These are phyloP conservation scores for Alloplasta piceator DNA, from an alignment of 2,888 invertebrate species.

Conservation along the genomic window DNA sequence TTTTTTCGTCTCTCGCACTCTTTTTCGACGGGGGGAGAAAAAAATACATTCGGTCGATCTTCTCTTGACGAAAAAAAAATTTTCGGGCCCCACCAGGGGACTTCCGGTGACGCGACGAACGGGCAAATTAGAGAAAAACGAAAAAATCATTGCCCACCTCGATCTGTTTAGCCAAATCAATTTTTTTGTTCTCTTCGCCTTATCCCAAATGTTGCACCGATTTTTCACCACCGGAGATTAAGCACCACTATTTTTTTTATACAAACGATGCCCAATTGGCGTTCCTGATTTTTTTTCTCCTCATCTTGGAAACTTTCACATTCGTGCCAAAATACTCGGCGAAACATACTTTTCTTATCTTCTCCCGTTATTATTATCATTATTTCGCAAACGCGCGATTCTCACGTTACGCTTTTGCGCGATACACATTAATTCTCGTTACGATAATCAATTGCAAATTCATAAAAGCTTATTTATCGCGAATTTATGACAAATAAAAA, in stretches of 20 bases:
- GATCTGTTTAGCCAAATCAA: neutral
- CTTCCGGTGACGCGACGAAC: neutral
- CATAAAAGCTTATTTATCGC: constrained; percentile 45
- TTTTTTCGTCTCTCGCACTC: constrained; percentile 15
- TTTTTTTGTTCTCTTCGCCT: constrained; percentile 12
- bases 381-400: constrained; percentile 36
- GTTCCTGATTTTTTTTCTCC: too few relatives aligned
- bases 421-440: constrained; percentile 25
- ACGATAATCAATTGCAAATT: constrained; percentile 27
- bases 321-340: neutral
- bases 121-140: too few relatives aligned
- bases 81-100: neutral
- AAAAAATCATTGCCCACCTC: too few relatives aligned
- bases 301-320: constrained; percentile 3
- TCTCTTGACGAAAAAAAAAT: constrained; percentile 1
- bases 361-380: constrained; percentile 21
- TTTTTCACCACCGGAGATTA: constrained; percentile 60
- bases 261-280: constrained; percentile 46
- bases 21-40: neutral
- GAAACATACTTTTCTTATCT: neutral
- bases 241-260: constrained; percentile 63
- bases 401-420: constrained; percentile 12
- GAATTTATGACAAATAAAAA: constrained; percentile 56
- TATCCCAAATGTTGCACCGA: constrained; percentile 63
- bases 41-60: constrained; percentile 17